A percentile compares a stretch with the other conserved stretches of the same genome.
phyloP scores from a whole-genome alignment of 2,888 invertebrate species.

The Platerodrilus igneus region DNA sequence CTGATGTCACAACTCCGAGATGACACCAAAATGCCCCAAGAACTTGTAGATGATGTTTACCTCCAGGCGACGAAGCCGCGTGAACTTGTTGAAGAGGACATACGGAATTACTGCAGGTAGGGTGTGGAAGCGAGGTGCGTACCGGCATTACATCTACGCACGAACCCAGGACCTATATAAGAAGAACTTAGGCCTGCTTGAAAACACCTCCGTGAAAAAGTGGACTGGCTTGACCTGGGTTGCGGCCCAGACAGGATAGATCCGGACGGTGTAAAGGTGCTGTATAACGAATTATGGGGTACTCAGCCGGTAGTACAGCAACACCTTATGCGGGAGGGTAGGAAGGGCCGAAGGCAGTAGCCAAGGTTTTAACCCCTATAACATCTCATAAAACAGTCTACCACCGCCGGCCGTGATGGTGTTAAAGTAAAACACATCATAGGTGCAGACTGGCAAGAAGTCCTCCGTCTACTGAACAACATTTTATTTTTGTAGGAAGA shows the following conservation, averaged over 20 bases:
- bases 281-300: constrained; percentile 34
- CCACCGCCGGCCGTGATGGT: constrained; percentile 31
- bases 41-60: too few species aligned
- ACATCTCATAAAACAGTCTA: constrained; percentile 17
- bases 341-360: too few species aligned
- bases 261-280: constrained; percentile 17
- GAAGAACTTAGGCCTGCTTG: constrained; percentile 32
- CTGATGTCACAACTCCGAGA: too few species aligned
- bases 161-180: constrained; percentile 35
- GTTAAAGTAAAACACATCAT: constrained; percentile 20
- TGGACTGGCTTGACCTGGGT: constrained; percentile 24
- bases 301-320: constrained; percentile 21
- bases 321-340: too few species aligned
- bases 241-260: too few species aligned
- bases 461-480: constrained; percentile 23
- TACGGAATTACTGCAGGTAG: too few species aligned
- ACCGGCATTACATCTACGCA: constrained; percentile 30
- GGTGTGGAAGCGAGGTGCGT: constrained; percentile 10
- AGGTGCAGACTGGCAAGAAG: constrained; percentile 9
- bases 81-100: too few species aligned
- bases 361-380: constrained; percentile 12
- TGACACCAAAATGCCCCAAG: too few species aligned
- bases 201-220: constrained; percentile 28
- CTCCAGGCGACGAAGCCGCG: too few species aligned
- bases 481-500: constrained; percentile 15